Conservation (phyloP, 2,113 vertebrate genomes). For the Tyto alba region DNA sequence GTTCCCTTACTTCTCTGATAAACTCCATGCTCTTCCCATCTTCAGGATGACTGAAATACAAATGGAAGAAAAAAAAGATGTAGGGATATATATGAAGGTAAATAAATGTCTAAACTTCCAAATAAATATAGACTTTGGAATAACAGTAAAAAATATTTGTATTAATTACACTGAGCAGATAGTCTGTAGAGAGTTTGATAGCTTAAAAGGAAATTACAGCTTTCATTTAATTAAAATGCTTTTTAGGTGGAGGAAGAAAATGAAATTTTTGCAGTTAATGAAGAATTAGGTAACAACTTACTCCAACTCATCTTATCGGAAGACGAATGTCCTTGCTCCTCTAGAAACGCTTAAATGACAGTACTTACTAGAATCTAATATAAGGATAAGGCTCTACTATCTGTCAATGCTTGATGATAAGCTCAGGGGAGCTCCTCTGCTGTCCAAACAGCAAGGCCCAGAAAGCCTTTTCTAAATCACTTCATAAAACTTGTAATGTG, state of each 20-base stretch:
- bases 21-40: neutral
- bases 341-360: neutral
- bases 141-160: accelerated
- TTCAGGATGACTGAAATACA: neutral
- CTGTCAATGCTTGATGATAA: neutral
- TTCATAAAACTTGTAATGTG: neutral
- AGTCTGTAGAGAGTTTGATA: neutral
- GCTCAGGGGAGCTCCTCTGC: neutral
- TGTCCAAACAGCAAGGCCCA: neutral
- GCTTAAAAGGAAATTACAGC: neutral
- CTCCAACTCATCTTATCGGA: neutral
- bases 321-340: neutral
- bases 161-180: neutral
- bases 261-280: neutral
- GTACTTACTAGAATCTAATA: neutral
- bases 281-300: neutral
- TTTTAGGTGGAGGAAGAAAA: neutral
- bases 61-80: neutral
- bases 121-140: neutral
- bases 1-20: neutral
- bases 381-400: neutral
- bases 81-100: neutral
- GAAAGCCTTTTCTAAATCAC: neutral
- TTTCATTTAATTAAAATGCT: neutral
- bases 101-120: neutral